Evolutionary conservation across 1,140 invertebrate genomes (phyloP), one percentile per base, ranked within the genome.

Genomic region (Papilio polytes): DNA sequence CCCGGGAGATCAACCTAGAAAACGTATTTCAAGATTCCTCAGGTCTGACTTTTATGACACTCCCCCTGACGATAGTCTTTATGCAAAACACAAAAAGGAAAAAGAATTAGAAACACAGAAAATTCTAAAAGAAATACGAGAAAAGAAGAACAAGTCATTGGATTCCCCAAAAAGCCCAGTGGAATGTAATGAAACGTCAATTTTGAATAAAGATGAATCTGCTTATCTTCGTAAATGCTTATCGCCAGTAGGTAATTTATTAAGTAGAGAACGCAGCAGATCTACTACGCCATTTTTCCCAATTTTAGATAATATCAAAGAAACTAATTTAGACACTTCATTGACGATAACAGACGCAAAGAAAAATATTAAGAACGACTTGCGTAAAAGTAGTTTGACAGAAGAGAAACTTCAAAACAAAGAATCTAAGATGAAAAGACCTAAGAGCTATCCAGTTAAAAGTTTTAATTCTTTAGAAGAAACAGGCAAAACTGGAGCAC

Each of bases 1-100:
- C 13, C 83, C 88, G 13, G 87, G 84, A 15, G 92, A 91, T 53
- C 90, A 91, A 53, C 92, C 91, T 41, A 96, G 96, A 81, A 95
- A 96, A 41, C 95, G 96, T 80, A 96, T 97, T 59, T 97, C 97
- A 15, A 95, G 97, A 81, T 97, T 97, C 89, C 90, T 98, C 76
- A 94, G 97, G 13, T 97, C 97, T 0, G 97, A 98, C 88, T 98
- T 98, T 87, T 98, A 97, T 85, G 97, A 98, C 78, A 95, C 97
- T 0, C 96, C 97, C 0, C 91, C 96, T 59, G 97, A 97, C 83
- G 97, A 97, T 82, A 97, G 96, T 88, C 92, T 96, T n/a, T 96
- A 96, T 83, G 94, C 96, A 1, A 97, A 97, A 80, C 97, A 97
- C 79, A 97, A 97, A 82, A 97, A 97, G 83, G 96, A 96, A 84